A percentile compares a stretch with the other conserved stretches of the same genome.
phyloP scores from a whole-genome alignment of 2,113 vertebrate species.

The Nycticebus coucang region DNA sequence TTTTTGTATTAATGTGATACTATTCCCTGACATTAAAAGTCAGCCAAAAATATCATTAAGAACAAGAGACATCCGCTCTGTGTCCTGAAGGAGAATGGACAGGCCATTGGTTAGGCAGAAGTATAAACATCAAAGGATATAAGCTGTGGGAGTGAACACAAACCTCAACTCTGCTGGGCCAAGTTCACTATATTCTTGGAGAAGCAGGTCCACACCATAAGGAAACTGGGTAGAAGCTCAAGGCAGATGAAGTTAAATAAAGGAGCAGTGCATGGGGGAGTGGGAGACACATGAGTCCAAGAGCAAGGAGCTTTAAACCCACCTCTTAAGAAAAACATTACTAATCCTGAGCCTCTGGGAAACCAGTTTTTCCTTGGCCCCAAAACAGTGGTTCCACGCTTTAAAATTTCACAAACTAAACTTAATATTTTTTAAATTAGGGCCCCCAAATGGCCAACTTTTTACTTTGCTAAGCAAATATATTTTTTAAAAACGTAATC shows the following conservation, averaged over 20 bases:
- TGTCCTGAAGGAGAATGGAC: constrained; percentile 53
- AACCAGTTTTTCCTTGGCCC: not conserved
- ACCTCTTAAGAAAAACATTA: not conserved
- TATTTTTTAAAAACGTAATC: not conserved
- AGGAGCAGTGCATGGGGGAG: not conserved
- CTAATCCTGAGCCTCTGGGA: not conserved
- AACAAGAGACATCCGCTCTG: constrained; percentile 39
- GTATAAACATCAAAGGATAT: constrained; percentile 64
- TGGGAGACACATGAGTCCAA: not conserved
- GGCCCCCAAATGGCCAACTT: not conserved
- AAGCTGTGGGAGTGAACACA: constrained; percentile 22
- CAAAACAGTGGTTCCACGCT: not conserved
- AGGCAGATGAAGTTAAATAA: constrained; percentile 29
- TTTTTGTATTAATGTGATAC: constrained; percentile 41
- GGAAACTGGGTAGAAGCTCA: constrained; percentile 28
- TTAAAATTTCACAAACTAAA: not conserved
- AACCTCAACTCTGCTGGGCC: constrained; percentile 38
- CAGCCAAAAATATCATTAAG: constrained; percentile 67
- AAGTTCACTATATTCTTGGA: constrained; percentile 73
- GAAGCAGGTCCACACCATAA: not conserved
- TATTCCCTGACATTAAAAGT: not conserved
- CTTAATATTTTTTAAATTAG: not conserved
- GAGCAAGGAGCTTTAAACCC: not conserved
- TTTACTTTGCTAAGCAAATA: constrained; percentile 12
- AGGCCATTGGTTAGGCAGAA: constrained; percentile 47